Conservation (phyloP, 92 coral and sea anemone genomes). For the Galaxea fascicularis region DNA sequence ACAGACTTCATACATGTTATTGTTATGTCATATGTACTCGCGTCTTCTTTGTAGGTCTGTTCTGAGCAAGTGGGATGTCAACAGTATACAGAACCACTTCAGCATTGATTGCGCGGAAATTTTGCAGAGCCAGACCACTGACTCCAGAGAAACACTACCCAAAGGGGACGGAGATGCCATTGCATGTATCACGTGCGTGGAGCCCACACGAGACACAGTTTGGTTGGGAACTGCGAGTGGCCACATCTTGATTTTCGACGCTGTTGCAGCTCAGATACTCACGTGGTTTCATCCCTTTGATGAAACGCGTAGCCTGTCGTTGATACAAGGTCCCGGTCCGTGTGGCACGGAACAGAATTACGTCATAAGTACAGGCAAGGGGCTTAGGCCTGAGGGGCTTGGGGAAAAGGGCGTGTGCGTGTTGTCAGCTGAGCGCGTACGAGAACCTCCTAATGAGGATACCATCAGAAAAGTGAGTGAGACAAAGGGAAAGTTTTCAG, state of each 20-base stretch:
- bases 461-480: conserved; percentile 14
- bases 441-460: conserved; percentile 58
- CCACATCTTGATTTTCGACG: conserved; percentile 82
- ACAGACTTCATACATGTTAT: too few species aligned
- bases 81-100: conserved; percentile 70
- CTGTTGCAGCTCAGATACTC: conserved; percentile 73
- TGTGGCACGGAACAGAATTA: conserved; percentile 88
- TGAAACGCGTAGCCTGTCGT: conserved; percentile 87
- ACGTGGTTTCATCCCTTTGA: conserved; percentile 89
- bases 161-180: conserved; percentile 46
- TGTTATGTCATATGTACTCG: too few species aligned
- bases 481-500: conserved; percentile 20
- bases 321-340: conserved; percentile 89
- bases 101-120: conserved; percentile 78
- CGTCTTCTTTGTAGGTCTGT: conserved; percentile 84
- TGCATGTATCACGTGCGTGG: conserved; percentile 80
- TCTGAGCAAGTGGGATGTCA: conserved; percentile 87
- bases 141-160: conserved; percentile 23
- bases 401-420: conserved; percentile 73
- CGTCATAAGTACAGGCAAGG: conserved; percentile 91
- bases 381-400: conserved; percentile 73
- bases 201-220: conserved; percentile 81
- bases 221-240: conserved; percentile 97
- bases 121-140: conserved; percentile 29
- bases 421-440: conserved; percentile 80